Conservation (phyloP, 2,888 invertebrate genomes). For the Dasypolia templi region DNA sequence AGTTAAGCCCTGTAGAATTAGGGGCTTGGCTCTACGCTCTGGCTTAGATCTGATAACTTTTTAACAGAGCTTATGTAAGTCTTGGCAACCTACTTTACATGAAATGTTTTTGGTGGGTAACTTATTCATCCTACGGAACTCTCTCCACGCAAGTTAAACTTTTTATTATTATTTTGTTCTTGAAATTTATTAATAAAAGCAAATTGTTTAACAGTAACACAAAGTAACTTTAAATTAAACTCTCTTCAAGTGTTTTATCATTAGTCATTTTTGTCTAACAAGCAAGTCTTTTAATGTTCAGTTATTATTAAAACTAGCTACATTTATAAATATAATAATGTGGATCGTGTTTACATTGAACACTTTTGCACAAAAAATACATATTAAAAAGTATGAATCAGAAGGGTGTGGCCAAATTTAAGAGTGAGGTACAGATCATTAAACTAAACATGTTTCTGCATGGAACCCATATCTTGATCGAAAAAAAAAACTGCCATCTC, state of each 20-base stretch:
- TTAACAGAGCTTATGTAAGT: no score
- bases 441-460: not conserved
- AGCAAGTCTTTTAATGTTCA: no score
- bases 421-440: not conserved
- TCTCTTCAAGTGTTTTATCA: not conserved
- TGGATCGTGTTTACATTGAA: not conserved
- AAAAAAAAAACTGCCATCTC: not conserved
- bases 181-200: no score
- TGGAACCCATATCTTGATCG: not conserved
- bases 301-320: not conserved
- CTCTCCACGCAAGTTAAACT: no score
- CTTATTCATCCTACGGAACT: no score
- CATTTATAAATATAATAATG: not conserved
- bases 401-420: no score
- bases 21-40: no score
- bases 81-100: no score
- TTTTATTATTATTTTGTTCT: not conserved
- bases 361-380: not conserved
- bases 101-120: no score
- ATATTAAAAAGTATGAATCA: not conserved
- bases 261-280: not conserved
- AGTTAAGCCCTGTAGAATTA: no score
- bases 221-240: not conserved
- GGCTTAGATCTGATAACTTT: no score
- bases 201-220: not conserved